Evolutionary conservation across 53 echinoderm and acorn worm genomes (phyloP).

Genomic region (Astropecten irregularis): DNA sequence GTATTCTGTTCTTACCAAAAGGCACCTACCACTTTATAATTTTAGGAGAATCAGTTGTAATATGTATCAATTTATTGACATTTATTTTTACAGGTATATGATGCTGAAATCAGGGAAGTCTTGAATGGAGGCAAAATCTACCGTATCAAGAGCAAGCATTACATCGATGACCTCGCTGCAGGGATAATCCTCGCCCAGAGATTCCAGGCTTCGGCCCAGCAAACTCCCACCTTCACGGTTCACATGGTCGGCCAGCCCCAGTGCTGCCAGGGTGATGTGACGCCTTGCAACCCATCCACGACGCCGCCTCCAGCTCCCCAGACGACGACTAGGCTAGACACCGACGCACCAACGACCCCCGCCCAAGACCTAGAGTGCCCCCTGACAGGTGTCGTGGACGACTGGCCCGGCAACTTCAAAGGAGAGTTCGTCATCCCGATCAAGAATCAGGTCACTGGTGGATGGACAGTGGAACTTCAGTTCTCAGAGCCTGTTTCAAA

Average conservation of each 20-base stretch:
- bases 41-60: too few relatives aligned
- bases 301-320: background rate
- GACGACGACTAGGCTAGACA: background rate
- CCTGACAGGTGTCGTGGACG: conserved; percentile 27
- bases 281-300: background rate
- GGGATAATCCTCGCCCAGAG: conserved; percentile 22
- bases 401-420: conserved; percentile 72
- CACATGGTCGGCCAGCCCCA: conserved; percentile 43
- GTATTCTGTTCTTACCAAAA: too few relatives aligned
- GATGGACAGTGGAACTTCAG: conserved; percentile 66
- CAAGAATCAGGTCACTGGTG: conserved; percentile 46
- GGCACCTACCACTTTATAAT: too few relatives aligned
- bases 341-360: background rate
- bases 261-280: background rate
- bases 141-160: conserved; percentile 52
- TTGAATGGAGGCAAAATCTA: conserved; percentile 26
- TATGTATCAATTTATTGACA: too few relatives aligned
- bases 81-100: conserved; percentile 56
- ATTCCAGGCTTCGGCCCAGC: background rate
- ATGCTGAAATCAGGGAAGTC: conserved; percentile 7
- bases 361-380: background rate
- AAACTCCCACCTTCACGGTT: conserved; percentile 8
- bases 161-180: conserved; percentile 55
- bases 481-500: conserved; percentile 65
- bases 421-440: conserved; percentile 65